These are phyloP conservation scores for Numida meleagris DNA, from an alignment of 2,113 vertebrate genomes.

Conservation along the genomic window DNA sequence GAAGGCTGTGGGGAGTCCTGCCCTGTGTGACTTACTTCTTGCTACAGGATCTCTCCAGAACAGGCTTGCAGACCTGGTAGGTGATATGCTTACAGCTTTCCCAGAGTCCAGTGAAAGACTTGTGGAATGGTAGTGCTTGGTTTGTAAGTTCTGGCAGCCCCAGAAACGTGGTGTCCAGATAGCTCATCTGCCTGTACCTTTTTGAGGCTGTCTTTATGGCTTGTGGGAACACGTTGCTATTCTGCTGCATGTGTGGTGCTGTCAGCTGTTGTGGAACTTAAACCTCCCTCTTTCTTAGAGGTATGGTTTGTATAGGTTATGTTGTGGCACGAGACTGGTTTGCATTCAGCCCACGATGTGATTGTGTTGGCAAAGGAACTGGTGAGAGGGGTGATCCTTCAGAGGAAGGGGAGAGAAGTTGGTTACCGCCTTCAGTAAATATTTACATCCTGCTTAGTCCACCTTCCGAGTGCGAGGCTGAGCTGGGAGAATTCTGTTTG, in stretches of 20 bases:
- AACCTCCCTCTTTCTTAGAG: neutral
- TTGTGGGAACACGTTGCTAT: accelerated
- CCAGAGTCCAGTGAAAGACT: neutral
- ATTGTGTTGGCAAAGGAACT: neutral
- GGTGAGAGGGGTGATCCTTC: neutral
- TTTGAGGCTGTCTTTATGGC: neutral
- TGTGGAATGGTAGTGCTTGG: neutral
- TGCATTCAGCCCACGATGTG: neutral
- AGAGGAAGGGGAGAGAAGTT: neutral
- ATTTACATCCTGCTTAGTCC: neutral
- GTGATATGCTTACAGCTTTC: neutral
- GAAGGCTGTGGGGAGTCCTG: neutral
- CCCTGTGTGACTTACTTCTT: neutral
- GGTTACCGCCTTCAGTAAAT: neutral
- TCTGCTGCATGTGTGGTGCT: neutral
- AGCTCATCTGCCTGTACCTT: neutral
- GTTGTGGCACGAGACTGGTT: neutral
- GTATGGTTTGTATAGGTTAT: accelerated
- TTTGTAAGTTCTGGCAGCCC: neutral
- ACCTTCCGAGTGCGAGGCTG: neutral
- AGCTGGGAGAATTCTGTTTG: neutral
- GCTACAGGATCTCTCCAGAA: accelerated
- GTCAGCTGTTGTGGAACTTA: neutral
- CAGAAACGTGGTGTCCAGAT: neutral
- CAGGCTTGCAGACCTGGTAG: neutral